phyloP scores from a whole-genome alignment of 1,140 invertebrate genomes.

The Antheraea mylitta region DNA sequence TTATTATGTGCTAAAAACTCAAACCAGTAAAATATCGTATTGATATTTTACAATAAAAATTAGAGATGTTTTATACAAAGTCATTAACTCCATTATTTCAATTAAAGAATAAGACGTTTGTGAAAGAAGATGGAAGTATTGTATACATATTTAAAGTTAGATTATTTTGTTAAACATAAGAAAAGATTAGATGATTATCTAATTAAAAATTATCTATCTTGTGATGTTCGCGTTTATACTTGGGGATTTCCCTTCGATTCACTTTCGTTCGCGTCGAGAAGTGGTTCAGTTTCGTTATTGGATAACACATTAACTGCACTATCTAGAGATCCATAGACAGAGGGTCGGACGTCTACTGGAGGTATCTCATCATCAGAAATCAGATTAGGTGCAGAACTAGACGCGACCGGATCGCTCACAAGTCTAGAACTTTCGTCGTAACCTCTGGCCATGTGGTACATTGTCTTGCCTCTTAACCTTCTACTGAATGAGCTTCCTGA shows the following conservation, averaged over 20 bases:
- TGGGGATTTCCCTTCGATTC: constrained; percentile 34
- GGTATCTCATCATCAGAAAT: constrained; percentile 51
- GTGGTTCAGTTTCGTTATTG: constrained; percentile 54
- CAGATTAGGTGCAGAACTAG: constrained; percentile 62
- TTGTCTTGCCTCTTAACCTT: constrained; percentile 84
- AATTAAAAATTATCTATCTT: not conserved
- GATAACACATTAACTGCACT: constrained; percentile 38
- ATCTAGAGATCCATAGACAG: constrained; percentile 63
- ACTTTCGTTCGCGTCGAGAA: constrained; percentile 37
- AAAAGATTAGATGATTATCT: not conserved
- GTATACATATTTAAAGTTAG: no score
- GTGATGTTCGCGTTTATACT: constrained; percentile 33
- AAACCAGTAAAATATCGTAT: no score
- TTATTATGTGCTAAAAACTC: no score
- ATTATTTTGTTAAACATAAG: no score
- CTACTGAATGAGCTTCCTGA: constrained; percentile 85
- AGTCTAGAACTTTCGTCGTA: constrained; percentile 77
- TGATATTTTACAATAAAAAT: no score
- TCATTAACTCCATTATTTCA: no score
- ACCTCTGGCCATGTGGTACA: constrained; percentile 85
- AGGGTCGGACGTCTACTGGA: constrained; percentile 45
- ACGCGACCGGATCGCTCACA: constrained; percentile 45
- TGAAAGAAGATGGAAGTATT: no score
- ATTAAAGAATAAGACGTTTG: no score
- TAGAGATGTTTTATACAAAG: no score